Evolutionary conservation across 2,888 invertebrate genomes (phyloP).

Genomic region (Caenorhabditis becei): DNA sequence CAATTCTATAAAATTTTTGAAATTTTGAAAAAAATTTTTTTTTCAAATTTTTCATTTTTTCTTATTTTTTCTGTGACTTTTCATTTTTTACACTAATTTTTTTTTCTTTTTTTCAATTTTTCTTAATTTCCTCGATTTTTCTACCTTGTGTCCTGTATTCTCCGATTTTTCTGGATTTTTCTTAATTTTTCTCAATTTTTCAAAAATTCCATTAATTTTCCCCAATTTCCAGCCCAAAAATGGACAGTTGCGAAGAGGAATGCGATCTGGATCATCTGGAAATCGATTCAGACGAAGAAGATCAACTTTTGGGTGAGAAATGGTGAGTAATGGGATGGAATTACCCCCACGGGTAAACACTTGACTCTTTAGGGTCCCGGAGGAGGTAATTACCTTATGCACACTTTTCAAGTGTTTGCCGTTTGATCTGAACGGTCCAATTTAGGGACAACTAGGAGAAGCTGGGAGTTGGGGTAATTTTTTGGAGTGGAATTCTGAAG

Average conservation of each 20-base stretch:
- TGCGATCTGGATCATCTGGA: conserved; percentile 55
- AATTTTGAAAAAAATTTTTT: too few species aligned
- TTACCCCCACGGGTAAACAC: conserved; percentile 30
- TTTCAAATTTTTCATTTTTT: too few species aligned
- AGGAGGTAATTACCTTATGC: conserved; percentile 60
- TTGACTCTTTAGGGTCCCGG: conserved; percentile 36
- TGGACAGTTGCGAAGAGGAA: conserved; percentile 62
- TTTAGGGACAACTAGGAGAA: background rate
- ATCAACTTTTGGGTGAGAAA: conserved; percentile 62
- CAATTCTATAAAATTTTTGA: too few species aligned
- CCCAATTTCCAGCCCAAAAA: background rate
- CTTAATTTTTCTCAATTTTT: conserved; percentile 3
- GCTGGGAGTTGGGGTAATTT: too few species aligned
- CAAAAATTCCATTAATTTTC: conserved; percentile 4
- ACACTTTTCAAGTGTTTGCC: conserved; percentile 59
- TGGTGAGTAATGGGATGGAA: conserved; percentile 48
- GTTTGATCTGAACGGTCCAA: conserved; percentile 37
- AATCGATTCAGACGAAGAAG: conserved; percentile 68
- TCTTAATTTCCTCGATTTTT: too few species aligned
- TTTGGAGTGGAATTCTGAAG: too few species aligned
- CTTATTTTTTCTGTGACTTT: too few species aligned
- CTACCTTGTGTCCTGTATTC: background rate
- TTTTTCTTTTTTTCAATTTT: too few species aligned
- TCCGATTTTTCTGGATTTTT: background rate
- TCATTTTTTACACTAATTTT: too few species aligned